Conservation (phyloP, 2,888 invertebrate species). For the Onchidella celtica region DNA sequence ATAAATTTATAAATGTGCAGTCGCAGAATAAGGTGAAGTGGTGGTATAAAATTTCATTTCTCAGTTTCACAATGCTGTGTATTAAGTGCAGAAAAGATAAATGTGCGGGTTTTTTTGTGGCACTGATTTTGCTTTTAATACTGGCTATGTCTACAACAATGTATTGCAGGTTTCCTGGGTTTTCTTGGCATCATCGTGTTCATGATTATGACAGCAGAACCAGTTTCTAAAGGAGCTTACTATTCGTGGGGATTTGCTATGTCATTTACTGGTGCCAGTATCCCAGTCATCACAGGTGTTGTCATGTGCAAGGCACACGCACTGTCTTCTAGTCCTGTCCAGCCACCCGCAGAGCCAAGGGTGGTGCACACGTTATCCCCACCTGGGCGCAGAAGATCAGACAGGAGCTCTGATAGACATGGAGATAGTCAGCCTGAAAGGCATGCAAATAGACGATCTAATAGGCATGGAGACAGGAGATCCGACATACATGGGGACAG, state of each 20-base stretch:
- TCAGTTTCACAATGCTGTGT: too few relatives aligned
- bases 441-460: neutral
- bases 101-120: too few relatives aligned
- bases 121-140: too few relatives aligned
- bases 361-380: slow-evolving; percentile 38
- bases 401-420: neutral
- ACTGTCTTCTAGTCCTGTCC: neutral
- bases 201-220: slow-evolving; percentile 49
- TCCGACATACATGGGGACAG: too few relatives aligned
- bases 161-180: slow-evolving; percentile 44
- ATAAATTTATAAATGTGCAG: too few relatives aligned
- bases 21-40: too few relatives aligned
- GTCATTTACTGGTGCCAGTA: slow-evolving; percentile 44
- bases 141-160: too few relatives aligned
- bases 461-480: neutral
- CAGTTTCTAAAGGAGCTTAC: slow-evolving; percentile 37
- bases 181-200: slow-evolving; percentile 48
- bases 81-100: too few relatives aligned
- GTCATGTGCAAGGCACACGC: slow-evolving; percentile 48
- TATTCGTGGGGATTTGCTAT: slow-evolving; percentile 51
- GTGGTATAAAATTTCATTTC: too few relatives aligned
- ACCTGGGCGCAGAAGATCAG: slow-evolving; percentile 11
- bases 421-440: slow-evolving; percentile 5
- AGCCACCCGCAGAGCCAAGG: slow-evolving; percentile 31
- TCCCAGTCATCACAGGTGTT: slow-evolving; percentile 40